Evolutionary conservation across 1,140 invertebrate species (phyloP), one percentile per base, ranked within the genome.

Genomic region (Zaprionus ghesquierei): DNA sequence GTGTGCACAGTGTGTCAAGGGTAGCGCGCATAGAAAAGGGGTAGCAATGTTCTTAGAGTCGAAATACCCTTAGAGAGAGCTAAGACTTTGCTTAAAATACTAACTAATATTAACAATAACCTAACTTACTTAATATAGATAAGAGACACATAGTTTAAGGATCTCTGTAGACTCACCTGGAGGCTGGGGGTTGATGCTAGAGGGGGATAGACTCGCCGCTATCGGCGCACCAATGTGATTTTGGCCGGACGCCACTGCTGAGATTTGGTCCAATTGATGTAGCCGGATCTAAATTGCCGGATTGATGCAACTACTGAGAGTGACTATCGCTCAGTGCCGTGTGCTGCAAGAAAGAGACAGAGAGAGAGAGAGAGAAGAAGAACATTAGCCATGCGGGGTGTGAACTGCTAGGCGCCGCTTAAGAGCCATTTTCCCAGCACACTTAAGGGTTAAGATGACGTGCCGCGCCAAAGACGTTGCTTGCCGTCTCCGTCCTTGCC

Each of bases 191-290:
- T 77, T 91, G 68, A 91, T 77, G 78, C 91, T 92, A 70, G 91
- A 90, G 51, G 91, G 91, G 71, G 91, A 92, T 12, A 91, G 77
- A 79, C 80, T 92, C 80, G 91, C 91, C 91, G 91, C 77, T 77
- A 90, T 89, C 72, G 91, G 91, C 91, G 91, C 85, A 80, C 90
- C 90, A 69, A 91, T 90, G 69, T 92, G 91, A 69, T 73, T 85
- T 77, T 92, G 91, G 77, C 81, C 77, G 80, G 91, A 92, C 90
- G 91, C 91, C 91, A 92, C 91, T 89, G 91, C 91, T 91, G 79
- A 69, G 58, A 80, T 71, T 81, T 90, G 69, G 50, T 89, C 64
- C 41, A 54, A 20, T 31, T 64, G 31, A 29, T 44, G 58, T 25
- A 10, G 41, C 41, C 41, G 41, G 41, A 46, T 46, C 18, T 4